Conservation (phyloP, 2,888 invertebrate species). For the Cecidostiba fungosa region DNA sequence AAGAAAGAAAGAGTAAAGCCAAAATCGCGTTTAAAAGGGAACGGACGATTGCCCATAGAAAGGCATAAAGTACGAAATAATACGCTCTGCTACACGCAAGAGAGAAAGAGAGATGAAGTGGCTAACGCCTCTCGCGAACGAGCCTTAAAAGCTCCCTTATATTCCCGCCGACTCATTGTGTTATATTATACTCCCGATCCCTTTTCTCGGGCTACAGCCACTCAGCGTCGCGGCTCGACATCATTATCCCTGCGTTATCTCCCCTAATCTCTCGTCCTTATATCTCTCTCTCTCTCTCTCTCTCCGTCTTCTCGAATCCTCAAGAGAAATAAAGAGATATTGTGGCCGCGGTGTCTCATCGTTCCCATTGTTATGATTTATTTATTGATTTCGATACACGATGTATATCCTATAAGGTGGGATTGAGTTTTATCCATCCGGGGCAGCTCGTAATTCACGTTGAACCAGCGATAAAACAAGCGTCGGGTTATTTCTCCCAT, state of each 20-base stretch:
- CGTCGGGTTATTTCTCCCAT: slow-evolving; percentile 40
- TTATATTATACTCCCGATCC: slow-evolving; percentile 42
- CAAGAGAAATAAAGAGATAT: background rate
- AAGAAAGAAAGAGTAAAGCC: slow-evolving; percentile 1
- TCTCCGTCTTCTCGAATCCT: slow-evolving; percentile 31
- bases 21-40: background rate
- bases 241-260: slow-evolving; percentile 64
- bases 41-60: background rate
- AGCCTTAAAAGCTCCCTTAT: slow-evolving; percentile 47
- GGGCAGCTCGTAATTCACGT: slow-evolving; percentile 48
- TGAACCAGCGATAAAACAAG: slow-evolving; percentile 45
- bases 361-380: background rate
- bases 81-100: background rate
- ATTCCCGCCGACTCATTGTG: slow-evolving; percentile 22
- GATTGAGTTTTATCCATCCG: slow-evolving; percentile 45
- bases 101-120: slow-evolving; percentile 33
- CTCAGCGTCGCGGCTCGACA: slow-evolving; percentile 22
- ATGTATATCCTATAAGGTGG: background rate
- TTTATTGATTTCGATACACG: background rate
- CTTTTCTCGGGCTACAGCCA: slow-evolving; percentile 9
- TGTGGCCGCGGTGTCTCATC: background rate
- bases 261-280: slow-evolving; percentile 66
- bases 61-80: slow-evolving; percentile 19
- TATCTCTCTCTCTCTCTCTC: slow-evolving; percentile 6
- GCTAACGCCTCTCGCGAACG: slow-evolving; percentile 46